phyloP scores from a whole-genome alignment of 2,888 invertebrate species.

The Drosophila tanythrix region DNA sequence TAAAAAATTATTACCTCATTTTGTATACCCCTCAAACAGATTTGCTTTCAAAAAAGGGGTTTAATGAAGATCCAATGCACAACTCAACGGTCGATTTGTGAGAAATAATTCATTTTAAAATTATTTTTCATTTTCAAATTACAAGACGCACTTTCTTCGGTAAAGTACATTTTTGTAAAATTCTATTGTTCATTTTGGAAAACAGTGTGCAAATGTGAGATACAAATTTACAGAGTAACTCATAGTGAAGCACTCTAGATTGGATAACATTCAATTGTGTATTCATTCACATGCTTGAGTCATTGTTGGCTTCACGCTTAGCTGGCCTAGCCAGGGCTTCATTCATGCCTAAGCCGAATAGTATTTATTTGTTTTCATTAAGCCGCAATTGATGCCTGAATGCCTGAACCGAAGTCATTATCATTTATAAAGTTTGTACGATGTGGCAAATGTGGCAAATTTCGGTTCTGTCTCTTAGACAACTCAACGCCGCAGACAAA shows the following conservation, averaged over 20 bases:
- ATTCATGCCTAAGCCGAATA: conserved; percentile 44
- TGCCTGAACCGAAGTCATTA: conserved; percentile 64
- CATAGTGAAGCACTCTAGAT: conserved; percentile 6
- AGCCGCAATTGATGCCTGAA: conserved; percentile 66
- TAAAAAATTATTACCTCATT: conserved; percentile 7
- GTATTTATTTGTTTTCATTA: conserved; percentile 77
- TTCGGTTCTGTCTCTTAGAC: conserved; percentile 53
- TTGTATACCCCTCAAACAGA: not conserved
- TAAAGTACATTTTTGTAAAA: not conserved
- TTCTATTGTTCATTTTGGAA: not conserved
- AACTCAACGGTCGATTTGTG: not conserved
- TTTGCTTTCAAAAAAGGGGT: not conserved
- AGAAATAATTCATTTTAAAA: not conserved
- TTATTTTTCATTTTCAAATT: not conserved
- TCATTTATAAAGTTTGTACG: conserved; percentile 58
- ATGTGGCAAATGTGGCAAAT: conserved; percentile 57
- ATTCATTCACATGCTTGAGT: conserved; percentile 35
- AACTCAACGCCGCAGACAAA: conserved; percentile 29
- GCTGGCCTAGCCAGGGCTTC: conserved; percentile 29
- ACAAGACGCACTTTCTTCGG: not conserved
- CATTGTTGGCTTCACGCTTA: conserved; percentile 43
- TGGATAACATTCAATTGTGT: conserved; percentile 11
- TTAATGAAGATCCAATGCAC: not conserved
- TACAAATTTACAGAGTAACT: not conserved
- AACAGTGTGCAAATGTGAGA: not conserved